Evolutionary conservation across 2,113 vertebrate species (phyloP).

Genomic region (Patagioenas fasciata): DNA sequence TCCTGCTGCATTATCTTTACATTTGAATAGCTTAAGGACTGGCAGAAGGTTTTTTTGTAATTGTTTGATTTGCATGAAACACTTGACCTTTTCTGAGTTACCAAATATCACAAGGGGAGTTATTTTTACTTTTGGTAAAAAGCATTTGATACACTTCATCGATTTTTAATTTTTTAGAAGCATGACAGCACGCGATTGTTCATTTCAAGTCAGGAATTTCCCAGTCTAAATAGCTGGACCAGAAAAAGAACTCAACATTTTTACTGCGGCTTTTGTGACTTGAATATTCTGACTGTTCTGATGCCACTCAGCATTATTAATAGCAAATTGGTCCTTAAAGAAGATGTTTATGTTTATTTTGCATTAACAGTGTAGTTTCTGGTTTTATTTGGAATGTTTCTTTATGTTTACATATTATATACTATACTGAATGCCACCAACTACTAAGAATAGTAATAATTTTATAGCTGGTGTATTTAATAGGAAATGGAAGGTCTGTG

Average conservation of each 20-base stretch:
- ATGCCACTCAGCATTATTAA: background rate
- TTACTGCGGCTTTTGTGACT: background rate
- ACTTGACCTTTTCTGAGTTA: conserved; percentile 13
- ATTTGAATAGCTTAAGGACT: background rate
- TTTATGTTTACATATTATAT: background rate
- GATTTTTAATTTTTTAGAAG: background rate
- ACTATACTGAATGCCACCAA: background rate
- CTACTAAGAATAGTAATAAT: background rate
- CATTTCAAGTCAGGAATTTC: background rate
- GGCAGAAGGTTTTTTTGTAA: background rate
- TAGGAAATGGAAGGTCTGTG: background rate
- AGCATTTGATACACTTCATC: background rate
- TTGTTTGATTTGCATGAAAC: background rate
- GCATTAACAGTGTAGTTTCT: background rate
- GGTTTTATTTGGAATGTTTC: background rate
- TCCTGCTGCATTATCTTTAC: background rate
- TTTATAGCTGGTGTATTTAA: background rate
- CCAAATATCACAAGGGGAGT: background rate
- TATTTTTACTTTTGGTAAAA: conserved; percentile 21
- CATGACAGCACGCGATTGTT: background rate
- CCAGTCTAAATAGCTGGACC: background rate
- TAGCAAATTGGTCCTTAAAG: background rate
- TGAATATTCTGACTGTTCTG: background rate
- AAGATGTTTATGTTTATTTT: background rate
- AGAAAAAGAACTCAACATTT: background rate